Evolutionary conservation across 2,797 vertebrate species (phyloP).

Genomic region (Hyperoplus immaculatus): DNA sequence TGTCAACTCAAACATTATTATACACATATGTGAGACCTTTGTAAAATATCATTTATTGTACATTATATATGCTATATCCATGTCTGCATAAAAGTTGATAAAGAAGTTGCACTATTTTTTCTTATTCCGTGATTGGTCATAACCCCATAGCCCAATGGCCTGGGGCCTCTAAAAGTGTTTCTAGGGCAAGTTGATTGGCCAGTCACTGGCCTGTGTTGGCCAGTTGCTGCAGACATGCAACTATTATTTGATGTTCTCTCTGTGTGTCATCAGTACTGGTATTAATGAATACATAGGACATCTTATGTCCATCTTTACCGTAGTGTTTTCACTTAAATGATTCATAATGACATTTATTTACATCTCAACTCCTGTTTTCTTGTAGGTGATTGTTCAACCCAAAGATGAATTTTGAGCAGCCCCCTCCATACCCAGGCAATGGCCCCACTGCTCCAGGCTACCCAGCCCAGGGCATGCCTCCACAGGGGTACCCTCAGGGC

Average conservation of each 20-base stretch:
- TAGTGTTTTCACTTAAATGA: not conserved
- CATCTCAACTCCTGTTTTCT: not conserved
- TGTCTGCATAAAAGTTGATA: not conserved
- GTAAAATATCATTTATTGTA: not conserved
- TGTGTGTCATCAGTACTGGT: not conserved
- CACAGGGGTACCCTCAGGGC: constrained; percentile 84
- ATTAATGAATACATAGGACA: not conserved
- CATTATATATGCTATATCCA: not conserved
- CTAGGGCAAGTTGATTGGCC: too few species aligned
- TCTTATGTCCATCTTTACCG: not conserved
- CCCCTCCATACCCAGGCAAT: constrained; percentile 91
- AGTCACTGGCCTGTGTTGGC: too few species aligned
- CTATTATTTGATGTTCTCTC: not conserved
- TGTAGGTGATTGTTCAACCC: constrained; percentile 76
- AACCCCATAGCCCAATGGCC: too few species aligned
- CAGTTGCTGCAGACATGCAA: too few species aligned
- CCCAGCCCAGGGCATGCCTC: constrained; percentile 86
- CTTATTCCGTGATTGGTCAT: not conserved
- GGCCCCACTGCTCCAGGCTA: constrained; percentile 88
- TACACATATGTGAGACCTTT: not conserved
- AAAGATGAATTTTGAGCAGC: constrained; percentile 92
- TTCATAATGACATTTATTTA: not conserved
- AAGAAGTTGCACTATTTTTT: not conserved
- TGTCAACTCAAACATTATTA: not conserved
- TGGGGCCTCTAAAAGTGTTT: too few species aligned